These are phyloP conservation scores for Tanytarsus gracilentus DNA, from an alignment of 2,888 invertebrate species.

Conservation along the genomic window DNA sequence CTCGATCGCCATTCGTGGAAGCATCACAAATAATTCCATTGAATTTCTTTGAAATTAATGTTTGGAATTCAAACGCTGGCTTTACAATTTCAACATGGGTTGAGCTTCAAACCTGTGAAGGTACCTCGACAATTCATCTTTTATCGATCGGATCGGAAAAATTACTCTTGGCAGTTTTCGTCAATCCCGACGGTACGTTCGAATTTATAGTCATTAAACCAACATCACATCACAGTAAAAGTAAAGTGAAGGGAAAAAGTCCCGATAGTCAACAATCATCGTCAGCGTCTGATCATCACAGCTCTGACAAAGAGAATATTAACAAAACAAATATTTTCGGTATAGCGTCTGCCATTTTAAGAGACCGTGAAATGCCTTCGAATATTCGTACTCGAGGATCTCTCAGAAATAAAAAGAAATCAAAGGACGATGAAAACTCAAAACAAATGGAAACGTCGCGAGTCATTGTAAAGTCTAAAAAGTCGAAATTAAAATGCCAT, in stretches of 20 bases:
- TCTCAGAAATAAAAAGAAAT: background rate
- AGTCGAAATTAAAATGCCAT: slow-evolving; percentile 36
- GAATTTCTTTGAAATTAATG: slow-evolving; percentile 36
- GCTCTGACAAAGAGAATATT: slow-evolving; percentile 19
- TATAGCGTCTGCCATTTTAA: background rate
- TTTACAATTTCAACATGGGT: slow-evolving; percentile 41
- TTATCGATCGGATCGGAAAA: slow-evolving; percentile 41
- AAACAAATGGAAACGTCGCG: slow-evolving; percentile 28
- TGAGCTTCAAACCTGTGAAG: slow-evolving; percentile 34
- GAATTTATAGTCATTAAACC: slow-evolving; percentile 5
- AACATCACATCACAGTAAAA: background rate
- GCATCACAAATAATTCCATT: slow-evolving; percentile 40
- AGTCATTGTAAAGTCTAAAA: slow-evolving; percentile 35
- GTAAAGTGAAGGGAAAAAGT: background rate
- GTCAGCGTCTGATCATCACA: no score
- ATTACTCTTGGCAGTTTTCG: slow-evolving; percentile 39
- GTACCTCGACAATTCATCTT: slow-evolving; percentile 34
- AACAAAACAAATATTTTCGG: slow-evolving; percentile 18
- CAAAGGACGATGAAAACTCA: background rate
- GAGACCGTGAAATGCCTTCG: background rate
- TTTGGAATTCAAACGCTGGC: slow-evolving; percentile 38
- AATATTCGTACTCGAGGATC: slow-evolving; percentile 10
- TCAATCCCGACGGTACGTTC: slow-evolving; percentile 18
- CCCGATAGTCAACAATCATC: background rate
- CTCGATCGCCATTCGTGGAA: slow-evolving; percentile 38